Evolutionary conservation across 2,888 invertebrate species (phyloP).

Genomic region (Lasioglossum marginatum): DNA sequence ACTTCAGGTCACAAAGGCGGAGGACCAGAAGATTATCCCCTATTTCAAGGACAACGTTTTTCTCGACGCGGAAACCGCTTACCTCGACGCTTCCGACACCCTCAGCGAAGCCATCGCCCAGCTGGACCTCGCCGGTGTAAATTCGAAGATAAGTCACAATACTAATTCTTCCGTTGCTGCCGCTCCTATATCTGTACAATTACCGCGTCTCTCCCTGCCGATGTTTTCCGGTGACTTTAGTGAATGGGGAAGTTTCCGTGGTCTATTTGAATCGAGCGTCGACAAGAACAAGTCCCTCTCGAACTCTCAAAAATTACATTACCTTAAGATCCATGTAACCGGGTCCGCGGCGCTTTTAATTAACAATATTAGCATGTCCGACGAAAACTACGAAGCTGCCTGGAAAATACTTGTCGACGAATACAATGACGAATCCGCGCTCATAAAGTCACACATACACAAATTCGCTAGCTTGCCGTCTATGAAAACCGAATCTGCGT

Average conservation of each 20-base stretch:
- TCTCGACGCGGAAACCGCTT: background rate
- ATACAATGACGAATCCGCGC: too few relatives aligned
- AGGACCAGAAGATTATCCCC: too few relatives aligned
- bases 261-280: constrained; percentile 3
- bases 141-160: background rate
- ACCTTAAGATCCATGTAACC: too few relatives aligned
- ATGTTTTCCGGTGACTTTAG: background rate
- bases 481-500: background rate
- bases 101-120: background rate
- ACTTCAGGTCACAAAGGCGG: too few relatives aligned
- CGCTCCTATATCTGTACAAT: background rate
- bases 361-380: too few relatives aligned
- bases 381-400: too few relatives aligned
- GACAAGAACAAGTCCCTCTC: background rate
- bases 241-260: background rate
- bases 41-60: too few relatives aligned
- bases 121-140: background rate
- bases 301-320: background rate
- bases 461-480: background rate
- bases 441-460: too few relatives aligned
- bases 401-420: too few relatives aligned
- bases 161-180: background rate
- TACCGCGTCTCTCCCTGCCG: background rate
- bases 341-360: too few relatives aligned
- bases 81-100: background rate